Conservation (phyloP, 2,113 vertebrate genomes). For the Prochilodus magdalenae region DNA sequence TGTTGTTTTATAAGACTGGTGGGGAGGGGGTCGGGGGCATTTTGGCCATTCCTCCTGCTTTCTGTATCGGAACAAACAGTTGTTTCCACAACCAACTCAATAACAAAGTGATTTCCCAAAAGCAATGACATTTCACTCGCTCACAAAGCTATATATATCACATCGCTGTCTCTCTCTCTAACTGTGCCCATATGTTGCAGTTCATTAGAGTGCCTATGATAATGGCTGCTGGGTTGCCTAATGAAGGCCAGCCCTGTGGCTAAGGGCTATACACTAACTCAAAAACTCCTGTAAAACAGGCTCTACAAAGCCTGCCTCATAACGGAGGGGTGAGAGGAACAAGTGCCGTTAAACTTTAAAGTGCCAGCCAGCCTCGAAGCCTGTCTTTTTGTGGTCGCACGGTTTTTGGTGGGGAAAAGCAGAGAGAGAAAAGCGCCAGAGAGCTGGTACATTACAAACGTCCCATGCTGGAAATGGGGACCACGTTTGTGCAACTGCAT, state of each 20-base stretch:
- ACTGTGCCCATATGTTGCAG: conserved; percentile 69
- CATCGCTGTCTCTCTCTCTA: conserved; percentile 57
- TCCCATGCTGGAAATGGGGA: not conserved
- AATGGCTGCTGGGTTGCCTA: conserved; percentile 42
- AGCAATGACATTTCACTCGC: conserved; percentile 21
- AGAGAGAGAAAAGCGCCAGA: not conserved
- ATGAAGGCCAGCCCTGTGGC: conserved; percentile 51
- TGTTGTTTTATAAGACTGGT: conserved; percentile 19
- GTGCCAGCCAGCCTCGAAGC: not conserved
- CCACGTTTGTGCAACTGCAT: not conserved
- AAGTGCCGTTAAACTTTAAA: conserved; percentile 54
- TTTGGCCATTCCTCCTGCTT: conserved; percentile 13
- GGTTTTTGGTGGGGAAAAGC: not conserved
- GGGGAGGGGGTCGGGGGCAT: not conserved
- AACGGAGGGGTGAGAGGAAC: conserved; percentile 51
- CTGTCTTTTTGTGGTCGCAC: conserved; percentile 44
- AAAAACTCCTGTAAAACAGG: conserved; percentile 40
- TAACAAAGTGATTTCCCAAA: conserved; percentile 15
- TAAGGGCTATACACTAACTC: conserved; percentile 55
- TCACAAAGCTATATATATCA: conserved; percentile 44
- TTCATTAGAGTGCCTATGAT: conserved; percentile 60
- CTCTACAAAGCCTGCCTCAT: conserved; percentile 48
- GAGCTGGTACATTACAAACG: conserved; percentile 15
- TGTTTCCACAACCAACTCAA: conserved; percentile 11
- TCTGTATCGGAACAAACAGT: not conserved